phyloP scores from a whole-genome alignment of 2,113 vertebrate genomes.

The Meles meles region DNA sequence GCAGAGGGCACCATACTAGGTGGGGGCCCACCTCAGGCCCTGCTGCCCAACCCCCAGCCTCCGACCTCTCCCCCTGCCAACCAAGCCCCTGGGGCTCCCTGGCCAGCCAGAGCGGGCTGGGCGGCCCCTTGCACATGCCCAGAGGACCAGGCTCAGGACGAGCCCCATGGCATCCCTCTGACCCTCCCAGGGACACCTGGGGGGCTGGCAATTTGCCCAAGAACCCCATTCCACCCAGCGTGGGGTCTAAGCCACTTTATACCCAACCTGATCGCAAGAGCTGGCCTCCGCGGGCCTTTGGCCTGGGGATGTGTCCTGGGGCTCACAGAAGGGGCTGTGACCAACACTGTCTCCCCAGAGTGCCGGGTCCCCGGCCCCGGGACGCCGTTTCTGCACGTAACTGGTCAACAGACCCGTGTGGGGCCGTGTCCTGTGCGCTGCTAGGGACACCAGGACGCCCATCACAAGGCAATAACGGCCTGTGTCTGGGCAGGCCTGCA shows the following conservation, averaged over 20 bases:
- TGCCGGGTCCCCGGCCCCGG: rapidly evolving
- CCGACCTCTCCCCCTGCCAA: not conserved
- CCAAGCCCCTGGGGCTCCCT: not conserved
- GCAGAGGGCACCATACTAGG: rapidly evolving
- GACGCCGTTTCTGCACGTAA: rapidly evolving
- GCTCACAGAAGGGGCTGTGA: rapidly evolving
- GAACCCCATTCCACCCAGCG: not conserved
- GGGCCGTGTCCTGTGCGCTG: rapidly evolving
- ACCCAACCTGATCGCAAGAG: rapidly evolving
- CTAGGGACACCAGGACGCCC: not conserved
- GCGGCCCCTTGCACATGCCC: no score
- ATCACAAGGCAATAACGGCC: rapidly evolving
- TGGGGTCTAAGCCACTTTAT: no score
- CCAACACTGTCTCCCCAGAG: rapidly evolving
- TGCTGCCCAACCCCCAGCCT: not conserved
- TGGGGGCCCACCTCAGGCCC: not conserved
- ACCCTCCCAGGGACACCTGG: not conserved
- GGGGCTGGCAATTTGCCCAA: not conserved
- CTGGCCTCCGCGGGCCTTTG: rapidly evolving
- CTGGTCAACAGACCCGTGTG: no score
- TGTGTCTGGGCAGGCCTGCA: not conserved
- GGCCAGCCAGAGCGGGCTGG: not conserved
- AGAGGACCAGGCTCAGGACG: not conserved
- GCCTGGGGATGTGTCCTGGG: not conserved
- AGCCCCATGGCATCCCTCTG: not conserved